A percentile compares a stretch with the other conserved stretches of the same genome.
Evolutionary conservation across 2,113 vertebrate genomes (phyloP).

Genomic region (Antechinus flavipes): DNA sequence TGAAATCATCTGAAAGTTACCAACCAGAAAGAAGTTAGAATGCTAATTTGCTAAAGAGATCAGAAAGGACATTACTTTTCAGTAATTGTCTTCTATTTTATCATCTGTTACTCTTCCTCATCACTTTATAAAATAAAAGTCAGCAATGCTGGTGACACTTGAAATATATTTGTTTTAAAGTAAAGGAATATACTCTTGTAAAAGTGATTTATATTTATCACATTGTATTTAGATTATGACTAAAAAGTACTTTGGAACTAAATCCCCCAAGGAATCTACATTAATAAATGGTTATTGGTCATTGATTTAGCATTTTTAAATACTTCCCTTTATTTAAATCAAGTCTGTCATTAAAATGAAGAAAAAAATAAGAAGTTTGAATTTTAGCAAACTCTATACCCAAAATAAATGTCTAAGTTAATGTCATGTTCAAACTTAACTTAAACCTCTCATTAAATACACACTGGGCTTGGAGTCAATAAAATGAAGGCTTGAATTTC

Average conservation of each 20-base stretch:
- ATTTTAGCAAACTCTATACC: neutral
- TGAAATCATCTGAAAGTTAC: neutral
- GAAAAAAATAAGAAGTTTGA: neutral
- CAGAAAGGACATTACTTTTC: neutral
- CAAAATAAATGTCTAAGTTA: neutral
- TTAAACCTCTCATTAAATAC: neutral
- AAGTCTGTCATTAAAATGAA: neutral
- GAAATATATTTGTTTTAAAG: neutral
- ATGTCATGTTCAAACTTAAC: neutral
- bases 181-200: neutral
- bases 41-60: neutral
- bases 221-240: neutral
- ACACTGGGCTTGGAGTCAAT: neutral
- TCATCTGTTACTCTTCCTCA: neutral
- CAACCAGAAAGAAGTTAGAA: neutral
- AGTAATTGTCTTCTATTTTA: neutral
- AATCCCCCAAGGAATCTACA: neutral
- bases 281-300: neutral
- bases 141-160: neutral
- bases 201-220: neutral
- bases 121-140: neutral
- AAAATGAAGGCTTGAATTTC: neutral
- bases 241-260: neutral
- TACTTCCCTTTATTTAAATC: neutral
- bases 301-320: neutral